Conservation (phyloP, 2,888 invertebrate species). For the Meteorus cinctellus region DNA sequence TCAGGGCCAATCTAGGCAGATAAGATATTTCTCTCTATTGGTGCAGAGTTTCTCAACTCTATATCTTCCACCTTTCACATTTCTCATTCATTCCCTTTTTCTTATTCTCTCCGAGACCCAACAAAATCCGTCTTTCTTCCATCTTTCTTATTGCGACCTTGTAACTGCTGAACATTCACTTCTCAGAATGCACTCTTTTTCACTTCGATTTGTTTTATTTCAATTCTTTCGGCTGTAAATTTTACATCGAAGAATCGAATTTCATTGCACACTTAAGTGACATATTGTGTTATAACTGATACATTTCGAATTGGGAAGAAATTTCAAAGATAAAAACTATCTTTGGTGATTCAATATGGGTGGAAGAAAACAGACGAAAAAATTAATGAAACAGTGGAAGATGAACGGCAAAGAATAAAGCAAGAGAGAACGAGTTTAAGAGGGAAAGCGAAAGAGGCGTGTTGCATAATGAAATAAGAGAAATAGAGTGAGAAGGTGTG, state of each 20-base stretch:
- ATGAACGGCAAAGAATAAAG: background rate
- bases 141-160: background rate
- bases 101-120: background rate
- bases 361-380: background rate
- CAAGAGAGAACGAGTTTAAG: conserved; percentile 3
- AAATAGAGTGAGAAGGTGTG: background rate
- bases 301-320: conserved; percentile 29
- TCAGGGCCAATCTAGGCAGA: conserved; percentile 48
- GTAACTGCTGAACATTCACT: background rate
- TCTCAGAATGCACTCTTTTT: background rate
- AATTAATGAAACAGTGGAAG: background rate
- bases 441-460: conserved; percentile 5
- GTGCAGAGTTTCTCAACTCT: conserved; percentile 39
- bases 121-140: background rate
- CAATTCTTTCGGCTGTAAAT: background rate
- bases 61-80: conserved; percentile 25
- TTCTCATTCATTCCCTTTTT: conserved; percentile 8
- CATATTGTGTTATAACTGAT: conserved; percentile 45
- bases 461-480: conserved; percentile 11
- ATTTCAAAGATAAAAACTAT: background rate
- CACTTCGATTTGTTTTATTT: background rate
- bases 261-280: conserved; percentile 32
- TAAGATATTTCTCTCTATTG: conserved; percentile 50
- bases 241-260: background rate
- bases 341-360: background rate